Evolutionary conservation across 2,888 invertebrate genomes (phyloP).

Genomic region (Mimas tiliae): DNA sequence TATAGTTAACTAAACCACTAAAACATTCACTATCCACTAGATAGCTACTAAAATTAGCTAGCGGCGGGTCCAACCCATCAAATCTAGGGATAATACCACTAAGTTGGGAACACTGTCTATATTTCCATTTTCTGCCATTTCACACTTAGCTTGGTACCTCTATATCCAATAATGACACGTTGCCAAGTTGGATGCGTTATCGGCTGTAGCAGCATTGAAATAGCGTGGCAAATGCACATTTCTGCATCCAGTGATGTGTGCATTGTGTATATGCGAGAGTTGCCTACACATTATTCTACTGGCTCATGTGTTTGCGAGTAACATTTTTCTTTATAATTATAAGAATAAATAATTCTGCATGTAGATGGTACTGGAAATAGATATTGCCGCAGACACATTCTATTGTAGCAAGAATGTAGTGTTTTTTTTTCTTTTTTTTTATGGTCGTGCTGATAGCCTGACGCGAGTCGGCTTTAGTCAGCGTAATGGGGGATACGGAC

Average conservation of each 20-base stretch:
- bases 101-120: too few species aligned
- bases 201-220: slow-evolving; percentile 12
- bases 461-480: too few species aligned
- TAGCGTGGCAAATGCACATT: slow-evolving; percentile 18
- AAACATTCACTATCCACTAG: too few species aligned
- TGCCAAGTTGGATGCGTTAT: slow-evolving; percentile 7
- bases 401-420: not conserved
- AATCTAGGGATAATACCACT: too few species aligned
- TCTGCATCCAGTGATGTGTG: not conserved
- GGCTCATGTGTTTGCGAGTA: not conserved
- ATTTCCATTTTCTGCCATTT: too few species aligned
- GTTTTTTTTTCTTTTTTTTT: too few species aligned
- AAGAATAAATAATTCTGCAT: not conserved
- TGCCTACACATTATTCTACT: not conserved
- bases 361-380: not conserved
- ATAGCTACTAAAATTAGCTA: too few species aligned
- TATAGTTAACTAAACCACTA: too few species aligned
- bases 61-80: too few species aligned
- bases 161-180: not conserved
- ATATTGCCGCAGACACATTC: not conserved
- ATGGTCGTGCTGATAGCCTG: too few species aligned
- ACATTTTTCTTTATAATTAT: not conserved
- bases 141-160: too few species aligned
- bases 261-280: not conserved
- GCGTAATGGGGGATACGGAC: too few species aligned